Base-by-base conservation (phyloP, 2,888 invertebrate species). In the Mamestra brassicae region DNA sequence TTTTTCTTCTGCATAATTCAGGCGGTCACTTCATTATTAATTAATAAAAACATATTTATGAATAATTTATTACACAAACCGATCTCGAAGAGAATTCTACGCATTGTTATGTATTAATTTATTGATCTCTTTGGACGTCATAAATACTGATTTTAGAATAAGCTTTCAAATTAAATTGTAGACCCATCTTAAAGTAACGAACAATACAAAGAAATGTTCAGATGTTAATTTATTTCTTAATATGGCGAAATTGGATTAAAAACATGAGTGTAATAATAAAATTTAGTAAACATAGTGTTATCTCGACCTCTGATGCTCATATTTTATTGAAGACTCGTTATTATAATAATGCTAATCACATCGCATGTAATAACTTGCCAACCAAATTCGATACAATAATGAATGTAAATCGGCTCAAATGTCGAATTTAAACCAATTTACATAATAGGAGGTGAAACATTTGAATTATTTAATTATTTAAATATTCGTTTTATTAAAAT, bases 41-140 rank as follows among this genome's bases (percentile, higher is more conserved):
- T 95, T 94, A 95, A 93, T 93, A 94, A 95, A 94, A 93, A 94
- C 90, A 90, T 92, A 86, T 85, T 92, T 91, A 94, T 95, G 90
- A 94, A 95, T 95, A 92, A 95, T 95, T 94, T 92, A 95, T 94
- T 88, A 83, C 80, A 76, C 72, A 72, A 81, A 81, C 80, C 85
- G 87, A 88, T 81, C 88, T 88, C 84, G 78, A 84, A 85, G 76
- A 81, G 89, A 89, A 93, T 92, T 87, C 88, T 84, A 76, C 73
- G 85, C 92, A 93, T 94, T 94, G 92, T 93, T 91, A 89, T 76
- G 78, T 84, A 89, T 89, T 90, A 92, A 94, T 94, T 94, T 94
- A 94, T 94, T 89, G 87, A 87, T 86, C 87, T 90, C 84, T 90
- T 91, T 89, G 78, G 85, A 87, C 82, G 76, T 89, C 90, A 86